Conservation (phyloP, 2,888 invertebrate genomes). For the Oscheius sp. region DNA sequence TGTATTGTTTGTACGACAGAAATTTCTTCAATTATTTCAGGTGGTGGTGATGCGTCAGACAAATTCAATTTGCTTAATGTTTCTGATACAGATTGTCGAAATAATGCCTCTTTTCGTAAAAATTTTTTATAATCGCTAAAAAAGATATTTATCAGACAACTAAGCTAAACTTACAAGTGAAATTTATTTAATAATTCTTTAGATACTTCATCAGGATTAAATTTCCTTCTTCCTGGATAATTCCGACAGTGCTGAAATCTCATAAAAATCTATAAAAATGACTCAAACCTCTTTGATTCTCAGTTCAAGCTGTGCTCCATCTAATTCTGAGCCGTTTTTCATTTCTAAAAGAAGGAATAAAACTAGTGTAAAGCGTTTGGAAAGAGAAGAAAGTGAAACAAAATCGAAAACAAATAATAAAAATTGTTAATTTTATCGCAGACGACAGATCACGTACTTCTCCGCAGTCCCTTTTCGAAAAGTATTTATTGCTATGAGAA, state of each 20-base stretch:
- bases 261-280: too few relatives aligned
- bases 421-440: too few relatives aligned
- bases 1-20: neutral
- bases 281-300: too few relatives aligned
- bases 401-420: too few relatives aligned
- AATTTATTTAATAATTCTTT: conserved; percentile 53
- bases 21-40: neutral
- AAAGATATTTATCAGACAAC: neutral
- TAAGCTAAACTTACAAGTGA: conserved; percentile 30
- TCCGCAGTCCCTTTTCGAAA: too few relatives aligned
- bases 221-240: conserved; percentile 34
- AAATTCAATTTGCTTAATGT: neutral
- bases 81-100: conserved; percentile 3
- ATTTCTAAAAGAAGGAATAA: too few relatives aligned
- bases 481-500: too few relatives aligned
- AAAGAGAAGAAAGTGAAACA: too few relatives aligned
- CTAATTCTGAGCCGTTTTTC: too few relatives aligned
- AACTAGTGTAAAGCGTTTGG: too few relatives aligned
- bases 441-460: too few relatives aligned
- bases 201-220: conserved; percentile 42
- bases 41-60: neutral
- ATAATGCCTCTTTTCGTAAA: neutral
- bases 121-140: neutral
- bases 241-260: conserved; percentile 39
- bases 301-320: too few relatives aligned